Evolutionary conservation across 2,797 vertebrate genomes (phyloP), one percentile per base, ranked within the genome.

Genomic region (Hippocampus kuda): DNA sequence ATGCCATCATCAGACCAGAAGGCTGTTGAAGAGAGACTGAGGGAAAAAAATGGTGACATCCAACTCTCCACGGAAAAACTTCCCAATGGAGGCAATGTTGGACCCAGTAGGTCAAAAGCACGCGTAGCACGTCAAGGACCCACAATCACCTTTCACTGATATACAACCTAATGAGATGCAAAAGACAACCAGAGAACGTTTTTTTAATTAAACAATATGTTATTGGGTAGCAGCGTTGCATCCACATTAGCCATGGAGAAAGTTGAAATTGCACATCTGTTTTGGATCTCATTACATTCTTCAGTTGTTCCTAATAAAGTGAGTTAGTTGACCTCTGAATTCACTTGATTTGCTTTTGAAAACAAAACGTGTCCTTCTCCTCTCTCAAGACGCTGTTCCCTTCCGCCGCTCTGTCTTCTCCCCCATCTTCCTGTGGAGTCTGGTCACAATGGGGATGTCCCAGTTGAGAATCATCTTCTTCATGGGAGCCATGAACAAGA

Each of bases 401-500:
- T 94, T 95, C 76, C 86, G 90, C 1, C 88, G 80, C 10, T 96
- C 94, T 0, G 94, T 94, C 41, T 90, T 90, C 69, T 94, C 94
- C 2, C 90, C 94, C 65, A 93, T 96, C 75, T 95, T 97, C 85
- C 87, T 96, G 54, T 97, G 94, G 93, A 96, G 94, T 79, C 90
- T 97, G 71, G 68, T 96, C 5, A 95, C 94, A 4, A 97, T 97
- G 95, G 91, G 90, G 27, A 91, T 97, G 91, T 92, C 94, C 48
- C 95, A 97, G 84, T 77, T 96, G 54, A 91, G 95, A 16, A 79
- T 97, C 76, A 96, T 97, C 75, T 96, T 96, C 87, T 97, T 91
- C 84, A 95, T 96, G 95, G 95, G 93, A 0, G 91, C 93, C 41
- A 94, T 96, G 94, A 96, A 95, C 88, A 95, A 93, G 86, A 94